Conservation (phyloP, 2,113 vertebrate genomes). For the Argyrosomus japonicus region DNA sequence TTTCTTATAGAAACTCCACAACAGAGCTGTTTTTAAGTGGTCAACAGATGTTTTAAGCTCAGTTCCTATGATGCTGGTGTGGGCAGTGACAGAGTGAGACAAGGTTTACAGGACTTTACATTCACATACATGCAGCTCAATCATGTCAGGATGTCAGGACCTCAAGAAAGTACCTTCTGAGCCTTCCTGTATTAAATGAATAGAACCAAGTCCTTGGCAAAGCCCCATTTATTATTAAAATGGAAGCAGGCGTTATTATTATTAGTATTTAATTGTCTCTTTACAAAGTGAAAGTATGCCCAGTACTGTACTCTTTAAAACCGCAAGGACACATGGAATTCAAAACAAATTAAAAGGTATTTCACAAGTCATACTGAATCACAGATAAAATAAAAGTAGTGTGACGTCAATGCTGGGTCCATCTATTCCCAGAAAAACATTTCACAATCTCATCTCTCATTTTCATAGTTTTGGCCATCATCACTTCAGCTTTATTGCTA, state of each 20-base stretch:
- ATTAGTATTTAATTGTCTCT: background rate
- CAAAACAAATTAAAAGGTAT: background rate
- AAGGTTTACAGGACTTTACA: background rate
- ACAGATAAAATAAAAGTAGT: background rate
- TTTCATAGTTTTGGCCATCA: background rate
- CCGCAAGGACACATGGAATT: background rate
- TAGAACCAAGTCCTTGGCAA: background rate
- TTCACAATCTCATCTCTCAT: background rate
- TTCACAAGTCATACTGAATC: background rate
- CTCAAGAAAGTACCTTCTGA: background rate
- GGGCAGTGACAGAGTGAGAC: background rate
- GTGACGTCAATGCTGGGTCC: background rate
- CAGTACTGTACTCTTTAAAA: background rate
- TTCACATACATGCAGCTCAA: background rate
- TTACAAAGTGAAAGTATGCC: background rate
- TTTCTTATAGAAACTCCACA: background rate
- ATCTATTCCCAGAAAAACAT: background rate
- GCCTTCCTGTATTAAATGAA: background rate
- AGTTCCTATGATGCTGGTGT: slow-evolving; percentile 1
- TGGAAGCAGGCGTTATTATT: background rate
- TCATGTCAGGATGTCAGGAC: background rate
- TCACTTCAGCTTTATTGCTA: background rate
- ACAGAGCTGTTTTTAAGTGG: background rate
- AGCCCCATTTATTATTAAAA: background rate
- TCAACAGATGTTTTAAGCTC: slow-evolving; percentile 20